These are phyloP conservation scores for Eumacrocentrus americanus DNA, from an alignment of 2,888 invertebrate species.

Conservation along the genomic window DNA sequence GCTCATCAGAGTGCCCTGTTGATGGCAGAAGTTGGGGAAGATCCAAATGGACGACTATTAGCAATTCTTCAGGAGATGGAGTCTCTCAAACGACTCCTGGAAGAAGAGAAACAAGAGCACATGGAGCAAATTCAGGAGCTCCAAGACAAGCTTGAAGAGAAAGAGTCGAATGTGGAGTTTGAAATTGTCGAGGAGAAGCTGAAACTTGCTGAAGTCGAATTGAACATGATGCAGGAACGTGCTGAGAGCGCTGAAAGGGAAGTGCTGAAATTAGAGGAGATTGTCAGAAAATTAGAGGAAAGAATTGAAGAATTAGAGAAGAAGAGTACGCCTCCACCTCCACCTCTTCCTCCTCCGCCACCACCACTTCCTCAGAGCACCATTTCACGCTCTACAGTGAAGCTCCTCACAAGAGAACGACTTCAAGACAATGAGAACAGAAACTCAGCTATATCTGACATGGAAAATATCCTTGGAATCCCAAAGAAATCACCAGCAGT, in stretches of 20 bases:
- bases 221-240: slow-evolving; percentile 67
- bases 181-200: slow-evolving; percentile 75
- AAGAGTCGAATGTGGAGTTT: slow-evolving; percentile 71
- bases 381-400: slow-evolving; percentile 46
- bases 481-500: slow-evolving; percentile 66
- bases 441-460: slow-evolving; percentile 61
- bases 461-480: slow-evolving; percentile 68
- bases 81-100: slow-evolving; percentile 67
- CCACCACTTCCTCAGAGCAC: slow-evolving; percentile 59
- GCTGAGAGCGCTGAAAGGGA: slow-evolving; percentile 68
- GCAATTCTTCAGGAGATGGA: slow-evolving; percentile 68
- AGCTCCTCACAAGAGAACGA: slow-evolving; percentile 55
- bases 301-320: slow-evolving; percentile 51
- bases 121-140: slow-evolving; percentile 67
- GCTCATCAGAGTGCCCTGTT: slow-evolving; percentile 74
- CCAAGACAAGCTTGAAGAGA: slow-evolving; percentile 71
- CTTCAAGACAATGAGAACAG: slow-evolving; percentile 41
- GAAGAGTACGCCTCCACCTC: slow-evolving; percentile 47
- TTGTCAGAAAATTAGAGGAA: slow-evolving; percentile 43
- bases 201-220: slow-evolving; percentile 72
- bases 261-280: slow-evolving; percentile 52
- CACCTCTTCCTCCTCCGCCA: slow-evolving; percentile 63
- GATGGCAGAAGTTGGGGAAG: slow-evolving; percentile 67
- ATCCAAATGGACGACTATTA: slow-evolving; percentile 65
- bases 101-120: slow-evolving; percentile 68